Evolutionary conservation across 2,113 vertebrate genomes (phyloP), one percentile per base, ranked within the genome.

Genomic region (Pterocles burchelli): DNA sequence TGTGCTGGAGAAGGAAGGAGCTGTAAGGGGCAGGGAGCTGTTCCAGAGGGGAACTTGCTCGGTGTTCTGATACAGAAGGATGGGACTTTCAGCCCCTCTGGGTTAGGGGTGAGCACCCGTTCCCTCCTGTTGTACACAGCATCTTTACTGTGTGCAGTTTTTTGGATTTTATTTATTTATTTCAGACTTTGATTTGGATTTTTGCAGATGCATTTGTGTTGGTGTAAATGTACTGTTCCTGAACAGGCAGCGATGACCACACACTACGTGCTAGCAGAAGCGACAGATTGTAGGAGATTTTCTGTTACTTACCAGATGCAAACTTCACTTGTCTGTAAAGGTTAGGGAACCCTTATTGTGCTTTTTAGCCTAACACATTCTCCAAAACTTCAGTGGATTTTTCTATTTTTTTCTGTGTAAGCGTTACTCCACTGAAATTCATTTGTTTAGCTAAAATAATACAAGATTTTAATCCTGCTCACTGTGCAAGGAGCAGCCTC

Each of bases 101-200:
- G 36, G 28, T 20, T 52, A 4, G 0, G 4, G 34, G 5, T 31
- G 41, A 48, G 21, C 13, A 19, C 22, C 31, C 11, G 0, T 57
- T 54, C 57, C 26, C 52, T 46, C n/a, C 36, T 11, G 3, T 52
- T 22, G 41, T 3, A 15, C 16, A 2, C n/a, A 29, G 29, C 34
- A 25, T 15, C 70, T 61, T 34, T 9, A 7, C 63, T 41, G n/a
- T 33, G 61, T 66, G 43, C n/a, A 6, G 38, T 28, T 65, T 7
- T 10, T 36, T 67, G 34, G 17, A n/a, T 36, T 76, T 80, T 55
- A 25, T 34, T 52, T 41, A 41, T 41, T 11, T 19, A 72, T 57
- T 86, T 82, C 71, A 72, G 3, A 41, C 51, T 62, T 66, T 8
- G 78, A 45, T 57, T 48, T 77, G 58, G 49, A 19, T 65, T 83